Percentiles rank a stretch among this genome's conserved stretches.
Conservation (phyloP, 53 echinoderm and acorn worm species). For the Patiria pectinifera region DNA sequence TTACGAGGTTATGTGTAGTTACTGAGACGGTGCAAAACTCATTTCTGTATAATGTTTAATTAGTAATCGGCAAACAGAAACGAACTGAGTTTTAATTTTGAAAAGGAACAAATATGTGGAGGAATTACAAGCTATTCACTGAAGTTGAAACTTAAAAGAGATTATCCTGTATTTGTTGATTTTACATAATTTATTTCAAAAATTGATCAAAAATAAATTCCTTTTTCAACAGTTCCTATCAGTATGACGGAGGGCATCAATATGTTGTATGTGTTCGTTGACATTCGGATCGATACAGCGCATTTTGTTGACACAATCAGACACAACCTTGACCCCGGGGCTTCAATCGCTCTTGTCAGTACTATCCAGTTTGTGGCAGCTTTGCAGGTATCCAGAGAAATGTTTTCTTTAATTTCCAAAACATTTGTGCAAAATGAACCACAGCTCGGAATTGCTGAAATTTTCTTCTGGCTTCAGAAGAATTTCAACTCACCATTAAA, state of each 20-base stretch:
- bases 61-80: too few relatives aligned
- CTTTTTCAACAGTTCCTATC: slow-evolving; percentile 76
- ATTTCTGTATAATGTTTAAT: too few relatives aligned
- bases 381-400: slow-evolving; percentile 72
- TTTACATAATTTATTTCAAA: neutral
- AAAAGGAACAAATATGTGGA: too few relatives aligned
- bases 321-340: slow-evolving; percentile 81
- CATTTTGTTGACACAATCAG: slow-evolving; percentile 89
- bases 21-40: too few relatives aligned
- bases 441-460: too few relatives aligned
- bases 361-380: slow-evolving; percentile 98
- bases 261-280: slow-evolving; percentile 98
- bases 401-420: neutral
- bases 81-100: too few relatives aligned
- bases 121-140: neutral
- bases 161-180: neutral
- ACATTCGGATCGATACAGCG: slow-evolving; percentile 91
- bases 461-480: too few relatives aligned
- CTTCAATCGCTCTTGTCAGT: slow-evolving; percentile 89
- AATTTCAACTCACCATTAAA: too few relatives aligned
- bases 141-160: neutral
- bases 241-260: slow-evolving; percentile 90
- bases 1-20: too few relatives aligned
- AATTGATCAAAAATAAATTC: neutral
- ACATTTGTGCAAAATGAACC: neutral